Base-by-base conservation (phyloP, 2,113 vertebrate genomes). In the Apteryx owenii region DNA sequence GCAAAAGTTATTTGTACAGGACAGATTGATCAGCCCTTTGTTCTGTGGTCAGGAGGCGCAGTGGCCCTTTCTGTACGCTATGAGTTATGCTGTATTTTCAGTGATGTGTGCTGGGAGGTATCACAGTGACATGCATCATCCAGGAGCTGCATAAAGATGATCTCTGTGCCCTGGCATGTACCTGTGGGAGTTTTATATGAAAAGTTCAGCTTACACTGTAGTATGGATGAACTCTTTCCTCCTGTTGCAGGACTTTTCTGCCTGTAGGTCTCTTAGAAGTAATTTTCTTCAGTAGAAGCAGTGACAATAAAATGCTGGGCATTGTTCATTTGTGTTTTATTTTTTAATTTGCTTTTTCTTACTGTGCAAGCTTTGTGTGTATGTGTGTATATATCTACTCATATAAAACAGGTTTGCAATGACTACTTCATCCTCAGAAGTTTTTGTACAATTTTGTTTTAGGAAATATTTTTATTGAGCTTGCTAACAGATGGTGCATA, bases 361-460 rank as follows among this genome's bases (percentile, higher is more conserved):
- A 19, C 53, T 48, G 36, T 40, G 58, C 23, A 66, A 44, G 48
- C 53, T 79, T 50, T 5, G 12, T 51, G 42, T 2, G 1, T 44
- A 16, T 1, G 0, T 44, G 40, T 2, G 1, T 46, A 17, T 1
- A 0, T 42, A 8, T 66, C 31, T 78, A 50, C 48, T 54, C 1
- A 46, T n/a, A 42, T 79, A 58, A 85, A 88, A 19, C 33, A 33
- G 31, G 11, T 85, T 77, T 88, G 36, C 36, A 58, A 38, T 73
- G 26, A 62, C n/a, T 53, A 36, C 23, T 53, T 40, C 4, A 73
- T 70, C 68, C 33, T 77, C 79, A 21, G 40, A 87, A 60, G 40
- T 64, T 86, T 15, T 69, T 54, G 70, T 28, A 40, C 40, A 31
- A 5, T 82, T 85, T 89, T 93, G 23, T 54, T 54, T 73, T 62